phyloP scores from a whole-genome alignment of 2,888 invertebrate species.

The Cremastinae sp. region DNA sequence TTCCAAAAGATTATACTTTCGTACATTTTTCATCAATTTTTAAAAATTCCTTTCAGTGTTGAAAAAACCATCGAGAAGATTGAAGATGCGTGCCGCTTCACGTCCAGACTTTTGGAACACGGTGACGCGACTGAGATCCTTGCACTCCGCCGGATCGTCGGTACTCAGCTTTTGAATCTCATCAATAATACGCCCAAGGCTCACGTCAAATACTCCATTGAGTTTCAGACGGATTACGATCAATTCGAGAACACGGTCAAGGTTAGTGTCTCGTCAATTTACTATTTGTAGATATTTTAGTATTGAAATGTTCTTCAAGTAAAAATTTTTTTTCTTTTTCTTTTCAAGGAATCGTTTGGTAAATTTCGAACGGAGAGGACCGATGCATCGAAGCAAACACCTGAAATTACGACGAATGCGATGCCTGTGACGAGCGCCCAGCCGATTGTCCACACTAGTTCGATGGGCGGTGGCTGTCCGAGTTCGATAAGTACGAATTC shows the following conservation, averaged over 20 bases:
- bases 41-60: constrained; percentile 80
- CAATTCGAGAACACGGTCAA: constrained; percentile 88
- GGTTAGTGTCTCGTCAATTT: constrained; percentile 71
- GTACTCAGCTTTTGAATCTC: constrained; percentile 88
- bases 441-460: constrained; percentile 81
- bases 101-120: constrained; percentile 89
- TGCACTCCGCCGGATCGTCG: constrained; percentile 89
- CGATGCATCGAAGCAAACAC: constrained; percentile 78
- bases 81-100: constrained; percentile 93
- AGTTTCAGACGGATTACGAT: constrained; percentile 90
- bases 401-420: constrained; percentile 74
- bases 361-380: constrained; percentile 85
- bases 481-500: constrained; percentile 86
- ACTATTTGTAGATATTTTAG: no score
- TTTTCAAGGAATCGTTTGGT: constrained; percentile 85
- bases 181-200: constrained; percentile 91
- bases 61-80: constrained; percentile 92
- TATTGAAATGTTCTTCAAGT: background rate
- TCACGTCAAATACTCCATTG: constrained; percentile 89
- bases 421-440: constrained; percentile 78
- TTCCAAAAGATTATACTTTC: no score
- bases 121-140: constrained; percentile 93
- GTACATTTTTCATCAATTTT: background rate
- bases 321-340: background rate
- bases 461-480: constrained; percentile 81